Evolutionary conservation across 2,797 vertebrate species (phyloP).

Genomic region (Lophotriccus pileatus): DNA sequence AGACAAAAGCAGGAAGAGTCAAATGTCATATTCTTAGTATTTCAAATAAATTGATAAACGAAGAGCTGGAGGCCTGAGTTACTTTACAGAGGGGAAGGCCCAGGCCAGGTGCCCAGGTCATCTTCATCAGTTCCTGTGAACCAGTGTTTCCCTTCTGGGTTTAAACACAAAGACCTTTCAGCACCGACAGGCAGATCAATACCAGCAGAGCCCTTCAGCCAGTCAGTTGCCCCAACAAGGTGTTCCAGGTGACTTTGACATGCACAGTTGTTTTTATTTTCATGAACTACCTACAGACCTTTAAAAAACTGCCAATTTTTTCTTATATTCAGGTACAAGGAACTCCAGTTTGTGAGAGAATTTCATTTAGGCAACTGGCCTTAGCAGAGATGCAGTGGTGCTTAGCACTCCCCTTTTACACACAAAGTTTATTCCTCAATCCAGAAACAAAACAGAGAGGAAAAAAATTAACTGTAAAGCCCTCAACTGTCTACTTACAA

Average conservation of each 20-base stretch:
- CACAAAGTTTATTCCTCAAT: not conserved
- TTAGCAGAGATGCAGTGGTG: not conserved
- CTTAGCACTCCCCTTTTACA: not conserved
- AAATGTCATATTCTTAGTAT: not conserved
- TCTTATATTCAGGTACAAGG: not conserved
- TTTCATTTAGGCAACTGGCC: not conserved
- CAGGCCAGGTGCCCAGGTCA: not conserved
- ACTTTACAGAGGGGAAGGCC: not conserved
- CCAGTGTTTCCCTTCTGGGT: not conserved
- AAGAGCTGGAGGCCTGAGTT: not conserved
- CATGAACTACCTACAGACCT: not conserved
- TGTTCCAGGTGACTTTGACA: not conserved
- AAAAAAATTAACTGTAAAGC: not conserved
- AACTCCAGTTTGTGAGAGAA: not conserved
- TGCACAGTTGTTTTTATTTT: not conserved
- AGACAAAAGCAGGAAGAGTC: not conserved
- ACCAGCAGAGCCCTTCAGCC: not conserved
- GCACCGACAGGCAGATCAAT: not conserved
- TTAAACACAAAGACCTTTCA: not conserved
- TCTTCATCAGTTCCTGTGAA: not conserved
- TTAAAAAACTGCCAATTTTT: not conserved
- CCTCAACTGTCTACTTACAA: not conserved
- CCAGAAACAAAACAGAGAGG: not conserved
- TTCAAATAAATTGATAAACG: not conserved
- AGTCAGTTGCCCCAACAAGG: not conserved